Evolutionary conservation across 1,140 invertebrate species (phyloP), one percentile per base, ranked within the genome.

Genomic region (Anagrus nilaparvatae): DNA sequence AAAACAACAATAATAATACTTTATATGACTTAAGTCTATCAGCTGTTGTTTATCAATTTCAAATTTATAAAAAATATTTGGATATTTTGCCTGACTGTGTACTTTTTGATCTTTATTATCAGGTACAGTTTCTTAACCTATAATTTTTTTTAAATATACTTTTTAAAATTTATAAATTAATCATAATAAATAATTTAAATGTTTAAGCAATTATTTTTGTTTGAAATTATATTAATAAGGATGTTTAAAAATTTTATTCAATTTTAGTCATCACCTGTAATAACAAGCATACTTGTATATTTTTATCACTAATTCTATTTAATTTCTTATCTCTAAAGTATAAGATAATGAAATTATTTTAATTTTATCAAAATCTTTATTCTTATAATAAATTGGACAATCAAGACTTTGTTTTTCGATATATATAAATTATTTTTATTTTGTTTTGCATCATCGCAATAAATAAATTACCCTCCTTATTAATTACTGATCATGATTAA

Each of bases 21-120:
- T n/a, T 76, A 24, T 76, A 75, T 55, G 62, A 73, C 35, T 53
- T 72, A 55, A 73, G 73, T 50, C 59, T 75, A 31, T 61, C 63
- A 18, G 69, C 63, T 51, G 61, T 74, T 46, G 69, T 56, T 4
- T 43, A 58, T 17, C 51, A 56, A 21, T 63, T 63, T 50, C 29
- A 48, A 30, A 31, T 21, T 19, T 57, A 55, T 29, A 63, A 55
- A 33, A 52, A 55, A 18, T 48, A 55, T 44, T 34, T 67, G 25
- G 34, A 39, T 36, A 55, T 60, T 51, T 51, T 80, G 34, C 77
- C 77, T 34, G 73, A 77, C 40, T 72, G 65, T 59, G 66, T 78
- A 51, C 60, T 77, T 31, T 77, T 78, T 60, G 78, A 81, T 69
- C 65, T 79, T 48, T 79, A 78, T 56, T 73, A 74, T 59, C 75